Conservation (phyloP, 2,888 invertebrate species). For the Aspidiotus rigidus region DNA sequence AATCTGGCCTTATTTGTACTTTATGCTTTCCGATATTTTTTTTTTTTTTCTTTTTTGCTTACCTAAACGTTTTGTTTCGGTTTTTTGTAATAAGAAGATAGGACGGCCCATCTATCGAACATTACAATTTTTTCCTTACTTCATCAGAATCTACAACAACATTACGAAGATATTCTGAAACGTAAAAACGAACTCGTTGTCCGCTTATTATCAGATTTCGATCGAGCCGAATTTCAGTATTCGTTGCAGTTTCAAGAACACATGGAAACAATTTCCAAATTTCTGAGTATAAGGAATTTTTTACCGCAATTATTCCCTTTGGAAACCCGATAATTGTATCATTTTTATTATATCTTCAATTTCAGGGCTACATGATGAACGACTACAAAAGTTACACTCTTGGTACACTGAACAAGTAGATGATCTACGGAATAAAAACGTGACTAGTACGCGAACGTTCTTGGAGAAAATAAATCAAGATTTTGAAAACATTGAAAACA, state of each 20-base stretch:
- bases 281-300: slow-evolving; percentile 49
- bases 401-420: slow-evolving; percentile 20
- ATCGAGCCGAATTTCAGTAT: slow-evolving; percentile 65
- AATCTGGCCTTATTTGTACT: too few species aligned
- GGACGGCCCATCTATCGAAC: too few species aligned
- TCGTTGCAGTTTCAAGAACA: slow-evolving; percentile 62
- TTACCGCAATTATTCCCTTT: neutral
- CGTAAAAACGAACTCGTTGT: slow-evolving; percentile 59
- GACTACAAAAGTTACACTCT: slow-evolving; percentile 3
- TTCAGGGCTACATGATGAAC: slow-evolving; percentile 8
- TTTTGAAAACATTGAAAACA: neutral
- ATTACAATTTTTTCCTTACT: too few species aligned
- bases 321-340: neutral
- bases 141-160: slow-evolving; percentile 49
- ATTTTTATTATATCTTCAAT: neutral
- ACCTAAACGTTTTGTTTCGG: too few species aligned
- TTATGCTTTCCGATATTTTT: too few species aligned
- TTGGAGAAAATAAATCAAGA: slow-evolving; percentile 8
- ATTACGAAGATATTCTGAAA: slow-evolving; percentile 55
- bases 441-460: neutral
- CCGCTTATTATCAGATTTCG: slow-evolving; percentile 55
- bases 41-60: too few species aligned
- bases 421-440: slow-evolving; percentile 3
- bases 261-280: slow-evolving; percentile 58
- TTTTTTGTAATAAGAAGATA: too few species aligned